phyloP scores from a whole-genome alignment of 2,797 vertebrate genomes.

The Sitta carolinensis region DNA sequence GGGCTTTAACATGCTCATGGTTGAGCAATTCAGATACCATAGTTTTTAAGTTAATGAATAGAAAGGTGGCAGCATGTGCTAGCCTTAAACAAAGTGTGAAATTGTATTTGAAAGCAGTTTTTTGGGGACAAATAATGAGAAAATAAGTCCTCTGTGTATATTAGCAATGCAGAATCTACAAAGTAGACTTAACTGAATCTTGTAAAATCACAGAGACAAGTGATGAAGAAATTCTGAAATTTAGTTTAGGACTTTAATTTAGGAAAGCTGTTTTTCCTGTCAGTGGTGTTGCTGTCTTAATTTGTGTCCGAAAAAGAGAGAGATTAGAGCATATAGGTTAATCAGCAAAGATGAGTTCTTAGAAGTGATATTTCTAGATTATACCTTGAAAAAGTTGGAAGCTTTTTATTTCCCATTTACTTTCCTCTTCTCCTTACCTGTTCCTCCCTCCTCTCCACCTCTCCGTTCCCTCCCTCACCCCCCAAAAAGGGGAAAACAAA shows the following conservation, averaged over 20 bases:
- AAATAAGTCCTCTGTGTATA: not conserved
- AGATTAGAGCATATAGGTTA: not conserved
- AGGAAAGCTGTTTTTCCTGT: not conserved
- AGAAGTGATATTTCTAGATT: not conserved
- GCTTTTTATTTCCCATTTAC: slow-evolving; percentile 44
- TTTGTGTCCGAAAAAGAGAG: not conserved
- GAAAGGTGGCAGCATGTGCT: not conserved
- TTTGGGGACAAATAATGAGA: not conserved
- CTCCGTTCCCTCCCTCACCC: not conserved
- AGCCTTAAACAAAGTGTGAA: not conserved
- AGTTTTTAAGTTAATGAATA: not conserved
- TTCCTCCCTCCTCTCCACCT: slow-evolving; percentile 22
- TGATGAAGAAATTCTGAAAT: not conserved
- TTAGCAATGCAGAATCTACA: not conserved
- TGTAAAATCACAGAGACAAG: not conserved
- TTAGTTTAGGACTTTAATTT: not conserved
- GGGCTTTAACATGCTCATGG: not conserved
- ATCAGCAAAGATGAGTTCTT: not conserved
- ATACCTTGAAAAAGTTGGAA: not conserved
- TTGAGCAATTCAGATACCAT: not conserved
- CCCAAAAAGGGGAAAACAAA: slow-evolving; percentile 42
- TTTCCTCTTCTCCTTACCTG: slow-evolving; percentile 51
- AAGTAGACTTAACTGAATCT: not conserved
- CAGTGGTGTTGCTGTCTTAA: not conserved
- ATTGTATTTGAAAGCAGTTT: not conserved